Evolutionary conservation across 2,113 vertebrate genomes (phyloP).

Genomic region (Dasyurus viverrinus): DNA sequence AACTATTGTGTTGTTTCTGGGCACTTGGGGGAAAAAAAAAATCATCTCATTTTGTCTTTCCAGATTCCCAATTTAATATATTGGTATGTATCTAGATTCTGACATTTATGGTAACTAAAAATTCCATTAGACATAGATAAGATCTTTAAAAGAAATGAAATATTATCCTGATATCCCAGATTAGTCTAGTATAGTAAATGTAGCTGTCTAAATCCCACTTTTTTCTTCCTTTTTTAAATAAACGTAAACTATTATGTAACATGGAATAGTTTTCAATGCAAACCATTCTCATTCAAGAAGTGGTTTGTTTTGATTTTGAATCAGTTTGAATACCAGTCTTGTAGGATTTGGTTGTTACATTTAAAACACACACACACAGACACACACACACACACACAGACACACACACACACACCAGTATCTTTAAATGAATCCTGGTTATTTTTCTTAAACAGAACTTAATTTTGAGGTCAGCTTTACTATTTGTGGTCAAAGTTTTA

Average conservation of each 20-base stretch:
- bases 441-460: slow-evolving; percentile 54
- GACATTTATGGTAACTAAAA: neutral
- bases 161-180: neutral
- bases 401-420: neutral
- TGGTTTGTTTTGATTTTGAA: neutral
- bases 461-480: slow-evolving; percentile 42
- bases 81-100: neutral
- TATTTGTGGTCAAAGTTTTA: slow-evolving; percentile 17
- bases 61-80: slow-evolving; percentile 19
- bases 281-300: neutral
- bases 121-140: neutral
- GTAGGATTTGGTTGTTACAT: neutral
- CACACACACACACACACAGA: neutral
- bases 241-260: neutral
- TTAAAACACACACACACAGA: neutral
- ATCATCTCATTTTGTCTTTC: slow-evolving; percentile 4
- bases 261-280: neutral
- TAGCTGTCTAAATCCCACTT: neutral
- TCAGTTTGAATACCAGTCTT: neutral
- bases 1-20: slow-evolving; percentile 12
- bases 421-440: neutral
- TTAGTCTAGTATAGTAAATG: neutral
- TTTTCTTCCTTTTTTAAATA: neutral
- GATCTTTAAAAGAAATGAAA: neutral
- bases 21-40: neutral